Evolutionary conservation across 2,113 vertebrate species (phyloP).

Genomic region (Tapirus terrestris): DNA sequence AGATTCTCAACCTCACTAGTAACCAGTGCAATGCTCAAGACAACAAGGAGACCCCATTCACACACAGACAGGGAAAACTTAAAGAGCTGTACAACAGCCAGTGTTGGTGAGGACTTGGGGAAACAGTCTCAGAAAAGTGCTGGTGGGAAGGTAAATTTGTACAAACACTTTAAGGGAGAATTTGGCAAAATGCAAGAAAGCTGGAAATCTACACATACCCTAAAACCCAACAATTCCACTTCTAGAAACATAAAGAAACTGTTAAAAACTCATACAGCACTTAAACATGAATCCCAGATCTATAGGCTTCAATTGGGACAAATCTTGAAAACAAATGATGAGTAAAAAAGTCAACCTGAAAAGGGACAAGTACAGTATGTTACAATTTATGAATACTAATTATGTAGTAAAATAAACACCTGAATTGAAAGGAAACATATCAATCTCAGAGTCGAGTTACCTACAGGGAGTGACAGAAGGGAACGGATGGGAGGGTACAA

Average conservation of each 20-base stretch:
- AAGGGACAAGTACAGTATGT: background rate
- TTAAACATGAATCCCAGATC: background rate
- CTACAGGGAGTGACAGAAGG: background rate
- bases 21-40: background rate
- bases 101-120: background rate
- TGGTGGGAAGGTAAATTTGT: background rate
- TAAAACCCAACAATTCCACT: background rate
- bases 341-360: background rate
- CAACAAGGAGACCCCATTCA: background rate
- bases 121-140: background rate
- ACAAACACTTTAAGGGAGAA: background rate
- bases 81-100: background rate
- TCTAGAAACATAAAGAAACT: constrained; percentile 26
- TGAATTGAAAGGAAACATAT: background rate
- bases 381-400: background rate
- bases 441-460: background rate
- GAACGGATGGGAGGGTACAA: background rate
- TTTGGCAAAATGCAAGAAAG: background rate
- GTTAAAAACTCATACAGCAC: background rate
- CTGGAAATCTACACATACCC: background rate
- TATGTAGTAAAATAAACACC: background rate
- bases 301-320: background rate
- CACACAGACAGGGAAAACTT: background rate
- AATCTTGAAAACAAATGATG: background rate
- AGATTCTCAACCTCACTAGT: background rate